Percentiles rank a stretch among this genome's conserved stretches.
Evolutionary conservation across 1,140 invertebrate genomes (phyloP).

Genomic region (Aleiodes sp.): DNA sequence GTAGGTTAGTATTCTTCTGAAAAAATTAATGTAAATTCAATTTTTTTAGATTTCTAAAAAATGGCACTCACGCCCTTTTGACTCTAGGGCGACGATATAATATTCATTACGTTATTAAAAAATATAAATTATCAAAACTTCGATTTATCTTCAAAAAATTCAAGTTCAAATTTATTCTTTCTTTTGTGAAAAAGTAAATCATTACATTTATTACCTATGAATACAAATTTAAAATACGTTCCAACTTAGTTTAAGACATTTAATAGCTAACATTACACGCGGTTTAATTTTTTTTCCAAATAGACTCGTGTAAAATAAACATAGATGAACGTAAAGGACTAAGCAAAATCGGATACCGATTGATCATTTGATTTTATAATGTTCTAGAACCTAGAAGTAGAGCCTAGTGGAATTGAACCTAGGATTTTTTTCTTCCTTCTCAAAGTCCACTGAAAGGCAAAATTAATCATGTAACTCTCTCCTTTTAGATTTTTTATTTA

Average conservation of each 20-base stretch:
- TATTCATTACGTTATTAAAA: too few species aligned
- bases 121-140: too few species aligned
- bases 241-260: slow-evolving; percentile 2
- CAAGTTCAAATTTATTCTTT: not conserved
- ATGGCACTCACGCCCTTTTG: too few species aligned
- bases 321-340: not conserved
- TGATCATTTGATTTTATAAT: slow-evolving; percentile 3
- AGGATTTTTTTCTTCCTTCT: not conserved
- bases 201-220: not conserved
- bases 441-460: not conserved
- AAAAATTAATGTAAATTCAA: too few species aligned
- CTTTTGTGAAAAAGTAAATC: not conserved
- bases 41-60: too few species aligned
- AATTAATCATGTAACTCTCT: too few species aligned
- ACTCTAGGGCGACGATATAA: too few species aligned
- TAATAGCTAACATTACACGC: not conserved
- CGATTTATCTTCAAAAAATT: slow-evolving; percentile 11
- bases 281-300: not conserved
- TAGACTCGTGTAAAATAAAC: not conserved
- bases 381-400: too few species aligned
- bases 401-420: not conserved
- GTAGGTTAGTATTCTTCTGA: too few species aligned
- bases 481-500: not conserved
- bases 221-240: not conserved
- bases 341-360: not conserved